phyloP scores from a whole-genome alignment of 1,140 invertebrate species.

The Heliconius hermathena region DNA sequence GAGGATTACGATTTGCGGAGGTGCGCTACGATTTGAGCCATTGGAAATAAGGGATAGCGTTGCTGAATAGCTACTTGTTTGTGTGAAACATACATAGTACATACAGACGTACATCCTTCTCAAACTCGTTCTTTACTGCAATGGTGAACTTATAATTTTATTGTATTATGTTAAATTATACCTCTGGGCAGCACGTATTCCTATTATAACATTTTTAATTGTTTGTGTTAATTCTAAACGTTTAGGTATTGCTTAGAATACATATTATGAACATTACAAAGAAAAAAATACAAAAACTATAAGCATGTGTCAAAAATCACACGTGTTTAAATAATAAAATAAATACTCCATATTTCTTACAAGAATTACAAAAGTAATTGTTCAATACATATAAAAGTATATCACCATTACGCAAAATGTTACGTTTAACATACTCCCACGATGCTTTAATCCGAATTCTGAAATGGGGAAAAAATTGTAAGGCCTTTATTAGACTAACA shows the following conservation, averaged over 20 bases:
- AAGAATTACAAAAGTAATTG: not conserved
- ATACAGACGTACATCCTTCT: not conserved
- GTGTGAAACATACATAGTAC: conserved; percentile 32
- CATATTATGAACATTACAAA: not conserved
- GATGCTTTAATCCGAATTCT: conserved; percentile 19
- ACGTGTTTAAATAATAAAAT: not conserved
- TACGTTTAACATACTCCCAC: conserved; percentile 20
- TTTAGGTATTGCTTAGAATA: too few relatives aligned
- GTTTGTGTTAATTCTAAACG: too few relatives aligned
- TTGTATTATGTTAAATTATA: not conserved
- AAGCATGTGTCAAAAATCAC: not conserved
- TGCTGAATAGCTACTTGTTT: conserved; percentile 48
- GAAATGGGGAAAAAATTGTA: conserved; percentile 32
- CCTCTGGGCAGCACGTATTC: not conserved
- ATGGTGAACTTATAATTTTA: not conserved
- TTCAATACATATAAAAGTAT: not conserved
- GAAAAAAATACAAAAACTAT: not conserved
- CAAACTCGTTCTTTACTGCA: not conserved
- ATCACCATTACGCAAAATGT: not conserved
- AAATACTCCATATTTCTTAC: not conserved
- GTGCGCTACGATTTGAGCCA: conserved; percentile 64
- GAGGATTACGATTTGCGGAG: conserved; percentile 81
- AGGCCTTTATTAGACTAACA: conserved; percentile 42
- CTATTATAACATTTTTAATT: too few relatives aligned
- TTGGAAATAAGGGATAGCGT: conserved; percentile 67